Percentiles rank a stretch among this genome's conserved stretches.
phyloP scores from a whole-genome alignment of 2,797 vertebrate species.

The Lithobates sylvaticus region DNA sequence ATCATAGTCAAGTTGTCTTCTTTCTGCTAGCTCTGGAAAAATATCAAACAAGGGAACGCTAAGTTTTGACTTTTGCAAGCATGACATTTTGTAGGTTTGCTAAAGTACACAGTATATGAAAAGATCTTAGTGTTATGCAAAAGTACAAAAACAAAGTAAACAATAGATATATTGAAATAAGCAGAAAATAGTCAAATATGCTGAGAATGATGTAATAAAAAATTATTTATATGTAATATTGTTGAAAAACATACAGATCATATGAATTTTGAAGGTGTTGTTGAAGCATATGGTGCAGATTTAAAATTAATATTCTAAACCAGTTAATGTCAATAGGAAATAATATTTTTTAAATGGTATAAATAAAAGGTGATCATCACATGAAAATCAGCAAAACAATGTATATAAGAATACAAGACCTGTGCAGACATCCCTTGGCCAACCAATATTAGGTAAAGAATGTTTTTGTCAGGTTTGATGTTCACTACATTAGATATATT shows the following conservation, averaged over 20 bases:
- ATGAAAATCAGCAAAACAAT: no score
- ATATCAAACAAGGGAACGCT: conserved; percentile 38
- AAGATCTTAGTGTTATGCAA: background rate
- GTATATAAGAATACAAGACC: no score
- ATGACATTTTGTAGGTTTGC: conserved; percentile 28
- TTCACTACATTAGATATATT: no score
- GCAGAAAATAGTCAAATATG: background rate
- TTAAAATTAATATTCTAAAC: no score
- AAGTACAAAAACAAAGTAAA: background rate
- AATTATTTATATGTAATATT: background rate
- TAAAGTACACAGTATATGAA: conserved; percentile 12
- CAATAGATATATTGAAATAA: background rate
- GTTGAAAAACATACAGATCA: background rate
- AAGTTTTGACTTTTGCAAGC: conserved; percentile 35
- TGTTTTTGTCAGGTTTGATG: no score
- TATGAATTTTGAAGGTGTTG: no score
- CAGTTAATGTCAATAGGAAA: no score
- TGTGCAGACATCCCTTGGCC: no score
- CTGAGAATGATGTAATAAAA: background rate
- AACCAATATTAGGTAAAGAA: no score
- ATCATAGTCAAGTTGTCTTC: conserved; percentile 58
- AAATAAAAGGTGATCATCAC: no score
- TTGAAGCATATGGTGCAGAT: no score
- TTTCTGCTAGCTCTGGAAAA: conserved; percentile 46
- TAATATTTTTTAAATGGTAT: no score